These are phyloP conservation scores for Anthrax anthrax DNA, from an alignment of 2,888 invertebrate species.

Conservation along the genomic window DNA sequence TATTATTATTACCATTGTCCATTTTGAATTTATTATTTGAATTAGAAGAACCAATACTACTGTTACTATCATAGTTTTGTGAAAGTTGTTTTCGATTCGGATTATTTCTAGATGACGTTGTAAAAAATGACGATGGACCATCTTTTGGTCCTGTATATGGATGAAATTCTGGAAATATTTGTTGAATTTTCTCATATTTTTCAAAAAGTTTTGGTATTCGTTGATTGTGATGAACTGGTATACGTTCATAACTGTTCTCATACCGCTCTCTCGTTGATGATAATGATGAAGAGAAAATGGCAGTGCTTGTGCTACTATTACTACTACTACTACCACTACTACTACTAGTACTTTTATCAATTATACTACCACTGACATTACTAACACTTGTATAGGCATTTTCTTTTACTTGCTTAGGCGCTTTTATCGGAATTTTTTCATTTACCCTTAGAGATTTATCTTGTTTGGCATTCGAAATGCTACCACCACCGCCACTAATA, in stretches of 20 bases:
- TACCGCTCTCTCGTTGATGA: constrained; percentile 5
- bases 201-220: constrained; percentile 58
- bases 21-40: constrained; percentile 3
- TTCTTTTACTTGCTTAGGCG: constrained; percentile 33
- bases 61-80: constrained; percentile 4
- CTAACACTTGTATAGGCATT: constrained; percentile 12
- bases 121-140: constrained; percentile 8
- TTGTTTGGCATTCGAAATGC: not conserved
- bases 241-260: constrained; percentile 5
- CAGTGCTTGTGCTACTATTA: not conserved
- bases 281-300: constrained; percentile 1
- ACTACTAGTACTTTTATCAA: constrained; percentile 4
- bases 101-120: constrained; percentile 13
- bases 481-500: not conserved
- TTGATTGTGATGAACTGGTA: constrained; percentile 21
- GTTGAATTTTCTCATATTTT: constrained; percentile 60
- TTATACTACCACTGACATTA: constrained; percentile 4
- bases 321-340: not conserved
- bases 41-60: constrained; percentile 7
- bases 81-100: constrained; percentile 12
- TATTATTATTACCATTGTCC: constrained; percentile 13
- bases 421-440: constrained; percentile 26
- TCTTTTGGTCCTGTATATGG: constrained; percentile 31
- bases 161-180: constrained; percentile 57
- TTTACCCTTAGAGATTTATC: constrained; percentile 12